A percentile compares a stretch with the other conserved stretches of the same genome.
phyloP scores from a whole-genome alignment of 2,888 invertebrate genomes.

The Mythimna vitellina region DNA sequence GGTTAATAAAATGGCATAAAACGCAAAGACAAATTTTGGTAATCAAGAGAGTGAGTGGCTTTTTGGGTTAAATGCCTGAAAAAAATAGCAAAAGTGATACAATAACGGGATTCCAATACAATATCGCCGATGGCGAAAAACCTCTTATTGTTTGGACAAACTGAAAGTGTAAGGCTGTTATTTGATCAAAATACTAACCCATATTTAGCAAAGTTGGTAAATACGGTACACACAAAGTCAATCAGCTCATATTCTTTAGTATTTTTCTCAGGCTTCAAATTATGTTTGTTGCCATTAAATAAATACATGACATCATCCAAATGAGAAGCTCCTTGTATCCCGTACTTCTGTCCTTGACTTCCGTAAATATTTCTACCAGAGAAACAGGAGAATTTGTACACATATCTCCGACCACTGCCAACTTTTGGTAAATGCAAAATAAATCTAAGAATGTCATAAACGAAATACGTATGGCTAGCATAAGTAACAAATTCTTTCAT shows the following conservation, averaged over 20 bases:
- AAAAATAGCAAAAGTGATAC: neutral
- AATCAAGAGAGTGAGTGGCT: neutral
- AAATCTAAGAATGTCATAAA: slow-evolving; percentile 63
- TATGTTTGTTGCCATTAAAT: slow-evolving; percentile 70
- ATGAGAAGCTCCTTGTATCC: slow-evolving; percentile 73
- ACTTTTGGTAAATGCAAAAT: slow-evolving; percentile 42
- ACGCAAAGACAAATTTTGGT: neutral
- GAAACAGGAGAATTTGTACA: slow-evolving; percentile 66
- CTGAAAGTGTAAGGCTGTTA: neutral
- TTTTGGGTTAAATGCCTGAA: neutral
- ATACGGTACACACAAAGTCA: slow-evolving; percentile 30
- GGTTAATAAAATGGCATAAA: neutral
- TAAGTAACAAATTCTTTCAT: slow-evolving; percentile 69
- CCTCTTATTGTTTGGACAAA: neutral
- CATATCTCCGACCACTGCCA: slow-evolving; percentile 39
- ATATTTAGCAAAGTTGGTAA: slow-evolving; percentile 45
- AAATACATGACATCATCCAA: slow-evolving; percentile 80
- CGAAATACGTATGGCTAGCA: slow-evolving; percentile 60
- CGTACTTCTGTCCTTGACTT: slow-evolving; percentile 66
- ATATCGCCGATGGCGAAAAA: too few relatives aligned
- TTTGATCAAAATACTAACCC: slow-evolving; percentile 30
- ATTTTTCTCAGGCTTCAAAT: slow-evolving; percentile 69
- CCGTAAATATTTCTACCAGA: slow-evolving; percentile 75
- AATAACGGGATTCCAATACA: too few relatives aligned
- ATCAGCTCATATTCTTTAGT: slow-evolving; percentile 38